Percentiles rank a stretch among this genome's conserved stretches.
phyloP scores from a whole-genome alignment of 64 coral and sea anemone species.

The Montipora cactus region DNA sequence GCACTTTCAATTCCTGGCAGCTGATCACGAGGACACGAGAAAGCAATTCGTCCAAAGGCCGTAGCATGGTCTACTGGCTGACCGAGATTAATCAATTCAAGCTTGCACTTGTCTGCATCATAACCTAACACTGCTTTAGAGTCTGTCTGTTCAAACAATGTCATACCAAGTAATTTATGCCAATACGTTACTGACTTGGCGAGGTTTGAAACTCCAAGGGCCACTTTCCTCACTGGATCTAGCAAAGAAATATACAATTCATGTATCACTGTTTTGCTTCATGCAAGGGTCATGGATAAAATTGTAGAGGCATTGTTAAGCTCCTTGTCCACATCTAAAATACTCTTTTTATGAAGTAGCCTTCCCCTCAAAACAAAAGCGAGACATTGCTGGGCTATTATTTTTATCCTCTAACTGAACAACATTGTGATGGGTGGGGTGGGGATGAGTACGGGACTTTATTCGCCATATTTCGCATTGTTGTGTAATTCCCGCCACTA shows the following conservation, averaged over 20 bases:
- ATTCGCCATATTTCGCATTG: too few relatives aligned
- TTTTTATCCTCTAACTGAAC: too few relatives aligned
- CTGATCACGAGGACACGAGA: slow-evolving; percentile 84
- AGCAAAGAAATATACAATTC: background rate
- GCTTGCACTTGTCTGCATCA: slow-evolving; percentile 75
- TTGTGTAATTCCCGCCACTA: too few relatives aligned
- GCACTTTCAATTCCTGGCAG: slow-evolving; percentile 71
- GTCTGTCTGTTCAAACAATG: slow-evolving; percentile 71
- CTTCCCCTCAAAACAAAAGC: too few relatives aligned
- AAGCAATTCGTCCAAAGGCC: slow-evolving; percentile 98
- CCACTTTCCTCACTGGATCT: slow-evolving; percentile 90
- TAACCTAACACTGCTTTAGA: slow-evolving; percentile 77
- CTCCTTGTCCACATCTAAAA: too few relatives aligned
- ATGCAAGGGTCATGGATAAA: too few relatives aligned
- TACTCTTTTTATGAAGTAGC: too few relatives aligned
- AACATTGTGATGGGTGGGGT: too few relatives aligned
- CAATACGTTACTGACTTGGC: slow-evolving; percentile 83
- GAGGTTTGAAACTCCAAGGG: slow-evolving; percentile 88
- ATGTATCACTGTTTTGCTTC: too few relatives aligned
- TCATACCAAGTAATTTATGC: slow-evolving; percentile 83
- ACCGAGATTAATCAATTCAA: slow-evolving; percentile 81
- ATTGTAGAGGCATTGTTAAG: too few relatives aligned
- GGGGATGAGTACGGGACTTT: too few relatives aligned
- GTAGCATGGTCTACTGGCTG: slow-evolving; percentile 82
- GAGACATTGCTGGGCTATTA: too few relatives aligned